Conservation (phyloP, 2,888 invertebrate genomes). For the Agrochola lychnidis region DNA sequence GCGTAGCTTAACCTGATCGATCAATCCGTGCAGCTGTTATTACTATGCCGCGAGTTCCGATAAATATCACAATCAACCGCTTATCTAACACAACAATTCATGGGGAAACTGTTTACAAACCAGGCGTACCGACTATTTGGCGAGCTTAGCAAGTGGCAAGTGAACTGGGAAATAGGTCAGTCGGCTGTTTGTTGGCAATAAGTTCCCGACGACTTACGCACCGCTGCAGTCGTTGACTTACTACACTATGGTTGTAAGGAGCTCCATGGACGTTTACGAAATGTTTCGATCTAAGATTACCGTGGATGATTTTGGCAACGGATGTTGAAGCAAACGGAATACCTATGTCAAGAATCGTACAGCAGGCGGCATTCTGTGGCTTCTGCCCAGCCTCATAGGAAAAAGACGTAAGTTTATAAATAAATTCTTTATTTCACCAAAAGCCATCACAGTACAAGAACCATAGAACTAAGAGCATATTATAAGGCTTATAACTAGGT, state of each 20-base stretch:
- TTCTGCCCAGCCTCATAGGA: too few species aligned
- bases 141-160: slow-evolving; percentile 16
- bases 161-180: slow-evolving; percentile 53
- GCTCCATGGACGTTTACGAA: not conserved
- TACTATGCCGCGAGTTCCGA: not conserved
- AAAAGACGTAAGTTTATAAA: too few species aligned
- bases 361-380: too few species aligned
- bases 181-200: slow-evolving; percentile 43
- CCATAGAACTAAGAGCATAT: too few species aligned
- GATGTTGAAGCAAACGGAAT: not conserved
- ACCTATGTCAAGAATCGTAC: too few species aligned
- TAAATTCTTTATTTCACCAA: too few species aligned
- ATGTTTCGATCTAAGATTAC: not conserved
- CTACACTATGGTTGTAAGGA: not conserved
- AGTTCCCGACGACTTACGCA: slow-evolving; percentile 24
- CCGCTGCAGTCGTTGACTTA: slow-evolving; percentile 9
- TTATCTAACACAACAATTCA: slow-evolving; percentile 18
- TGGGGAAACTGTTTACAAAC: slow-evolving; percentile 28
- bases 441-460: too few species aligned
- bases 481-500: too few species aligned
- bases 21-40: not conserved
- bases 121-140: slow-evolving; percentile 17
- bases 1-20: not conserved
- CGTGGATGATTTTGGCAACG: not conserved
- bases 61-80: not conserved